phyloP scores from a whole-genome alignment of 2,797 vertebrate species.

The Centropyge bicolor region DNA sequence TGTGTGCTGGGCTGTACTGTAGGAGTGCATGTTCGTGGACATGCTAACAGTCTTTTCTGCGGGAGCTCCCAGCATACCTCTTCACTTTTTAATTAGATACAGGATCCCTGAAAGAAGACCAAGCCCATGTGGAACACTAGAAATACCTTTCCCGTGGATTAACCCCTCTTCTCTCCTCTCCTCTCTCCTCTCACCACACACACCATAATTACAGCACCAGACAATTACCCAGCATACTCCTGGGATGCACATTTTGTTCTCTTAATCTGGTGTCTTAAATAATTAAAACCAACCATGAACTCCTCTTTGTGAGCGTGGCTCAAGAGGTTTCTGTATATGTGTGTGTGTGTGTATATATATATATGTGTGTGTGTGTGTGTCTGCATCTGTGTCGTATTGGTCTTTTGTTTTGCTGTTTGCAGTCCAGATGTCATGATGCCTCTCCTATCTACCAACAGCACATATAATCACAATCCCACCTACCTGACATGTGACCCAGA shows the following conservation, averaged over 20 bases:
- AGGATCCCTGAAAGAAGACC: constrained; percentile 56
- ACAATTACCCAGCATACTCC: constrained; percentile 82
- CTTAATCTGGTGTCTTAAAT: constrained; percentile 85
- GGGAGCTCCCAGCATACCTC: constrained; percentile 55
- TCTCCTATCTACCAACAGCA: constrained; percentile 10
- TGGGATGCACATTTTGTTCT: constrained; percentile 84
- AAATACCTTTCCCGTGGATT: constrained; percentile 69
- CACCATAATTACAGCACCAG: constrained; percentile 81
- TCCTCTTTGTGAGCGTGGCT: constrained; percentile 59
- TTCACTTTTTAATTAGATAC: constrained; percentile 74
- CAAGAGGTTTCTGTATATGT: constrained; percentile 45
- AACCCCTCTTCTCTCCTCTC: constrained; percentile 46
- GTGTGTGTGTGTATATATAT: background rate
- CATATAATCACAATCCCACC: background rate
- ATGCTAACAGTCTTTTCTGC: constrained; percentile 50
- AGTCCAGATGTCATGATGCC: constrained; percentile 3
- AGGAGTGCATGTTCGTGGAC: constrained; percentile 65
- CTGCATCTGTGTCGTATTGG: background rate
- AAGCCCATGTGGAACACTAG: constrained; percentile 60
- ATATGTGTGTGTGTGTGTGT: background rate
- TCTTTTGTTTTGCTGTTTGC: constrained; percentile 25
- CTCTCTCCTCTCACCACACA: constrained; percentile 47
- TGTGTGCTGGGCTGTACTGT: constrained; percentile 30
- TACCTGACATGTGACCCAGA: constrained; percentile 16
- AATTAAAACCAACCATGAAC: constrained; percentile 83